phyloP scores from a whole-genome alignment of 2,113 vertebrate species.

The Perca flavescens region DNA sequence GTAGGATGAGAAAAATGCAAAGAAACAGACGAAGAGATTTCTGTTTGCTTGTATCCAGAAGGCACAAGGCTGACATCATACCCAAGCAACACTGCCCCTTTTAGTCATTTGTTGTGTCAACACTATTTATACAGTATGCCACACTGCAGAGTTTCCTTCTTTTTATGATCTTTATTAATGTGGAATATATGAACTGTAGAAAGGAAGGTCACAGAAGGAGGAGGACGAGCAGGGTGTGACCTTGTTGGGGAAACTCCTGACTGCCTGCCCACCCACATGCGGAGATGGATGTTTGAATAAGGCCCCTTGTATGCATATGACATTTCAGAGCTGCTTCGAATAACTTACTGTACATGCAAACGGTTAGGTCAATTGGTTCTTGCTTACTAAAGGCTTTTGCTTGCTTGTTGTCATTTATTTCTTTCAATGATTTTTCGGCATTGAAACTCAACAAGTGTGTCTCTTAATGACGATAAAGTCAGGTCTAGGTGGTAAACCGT shows the following conservation, averaged over 20 bases:
- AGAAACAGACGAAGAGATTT: background rate
- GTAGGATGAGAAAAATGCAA: background rate
- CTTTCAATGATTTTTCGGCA: conserved; percentile 7
- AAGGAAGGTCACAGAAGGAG: conserved; percentile 49
- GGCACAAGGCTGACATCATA: conserved; percentile 23
- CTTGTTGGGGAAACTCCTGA: conserved; percentile 52
- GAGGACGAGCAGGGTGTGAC: conserved; percentile 59
- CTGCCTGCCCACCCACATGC: conserved; percentile 34
- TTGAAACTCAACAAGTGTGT: background rate
- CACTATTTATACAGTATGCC: conserved; percentile 14
- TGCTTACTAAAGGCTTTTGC: background rate
- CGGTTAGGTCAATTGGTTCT: conserved; percentile 13
- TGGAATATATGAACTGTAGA: conserved; percentile 57
- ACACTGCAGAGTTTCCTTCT: conserved; percentile 19
- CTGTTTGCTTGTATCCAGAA: conserved; percentile 7
- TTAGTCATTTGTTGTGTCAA: conserved; percentile 37
- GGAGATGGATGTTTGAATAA: conserved; percentile 61
- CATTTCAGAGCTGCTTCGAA: conserved; percentile 57
- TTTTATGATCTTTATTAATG: conserved; percentile 41
- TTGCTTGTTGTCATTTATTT: conserved; percentile 15
- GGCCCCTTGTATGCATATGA: conserved; percentile 56
- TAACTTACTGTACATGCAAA: conserved; percentile 51
- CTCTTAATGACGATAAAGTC: background rate
- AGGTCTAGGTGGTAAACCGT: background rate
- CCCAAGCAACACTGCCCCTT: background rate